phyloP scores from a whole-genome alignment of 2,113 vertebrate species.

The Nymphicus hollandicus region DNA sequence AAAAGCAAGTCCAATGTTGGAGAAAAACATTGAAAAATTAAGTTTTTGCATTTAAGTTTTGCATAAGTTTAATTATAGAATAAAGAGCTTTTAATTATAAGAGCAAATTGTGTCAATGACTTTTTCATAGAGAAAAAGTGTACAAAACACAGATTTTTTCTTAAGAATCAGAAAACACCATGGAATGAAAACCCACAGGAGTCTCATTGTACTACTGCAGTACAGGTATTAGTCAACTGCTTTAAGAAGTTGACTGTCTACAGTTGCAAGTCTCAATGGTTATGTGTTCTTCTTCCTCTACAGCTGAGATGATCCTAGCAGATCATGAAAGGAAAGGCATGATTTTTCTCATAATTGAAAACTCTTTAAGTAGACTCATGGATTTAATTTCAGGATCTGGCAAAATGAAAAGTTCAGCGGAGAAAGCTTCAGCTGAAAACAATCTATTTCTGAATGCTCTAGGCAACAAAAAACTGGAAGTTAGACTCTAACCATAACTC shows the following conservation, averaged over 20 bases:
- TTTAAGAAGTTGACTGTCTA: neutral
- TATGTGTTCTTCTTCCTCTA: neutral
- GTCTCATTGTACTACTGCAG: neutral
- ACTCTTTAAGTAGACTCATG: neutral
- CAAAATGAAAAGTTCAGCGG: neutral
- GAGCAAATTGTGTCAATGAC: neutral
- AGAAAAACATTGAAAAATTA: neutral
- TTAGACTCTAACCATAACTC: neutral
- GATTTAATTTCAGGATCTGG: slow-evolving; percentile 9
- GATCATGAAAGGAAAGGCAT: neutral
- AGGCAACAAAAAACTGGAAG: neutral
- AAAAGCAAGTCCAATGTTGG: neutral
- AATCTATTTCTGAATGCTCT: neutral
- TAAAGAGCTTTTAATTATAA: neutral
- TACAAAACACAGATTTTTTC: neutral
- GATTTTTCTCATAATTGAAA: neutral
- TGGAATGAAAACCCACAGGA: neutral
- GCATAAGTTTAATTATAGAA: neutral
- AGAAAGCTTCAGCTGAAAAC: slow-evolving; percentile 17
- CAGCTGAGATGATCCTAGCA: neutral
- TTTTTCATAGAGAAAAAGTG: neutral
- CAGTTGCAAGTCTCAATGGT: neutral
- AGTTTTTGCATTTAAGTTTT: neutral
- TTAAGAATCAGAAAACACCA: neutral
- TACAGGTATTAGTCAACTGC: neutral